Conservation (phyloP, 2,113 vertebrate species). For the Marcusenius ussheri region DNA sequence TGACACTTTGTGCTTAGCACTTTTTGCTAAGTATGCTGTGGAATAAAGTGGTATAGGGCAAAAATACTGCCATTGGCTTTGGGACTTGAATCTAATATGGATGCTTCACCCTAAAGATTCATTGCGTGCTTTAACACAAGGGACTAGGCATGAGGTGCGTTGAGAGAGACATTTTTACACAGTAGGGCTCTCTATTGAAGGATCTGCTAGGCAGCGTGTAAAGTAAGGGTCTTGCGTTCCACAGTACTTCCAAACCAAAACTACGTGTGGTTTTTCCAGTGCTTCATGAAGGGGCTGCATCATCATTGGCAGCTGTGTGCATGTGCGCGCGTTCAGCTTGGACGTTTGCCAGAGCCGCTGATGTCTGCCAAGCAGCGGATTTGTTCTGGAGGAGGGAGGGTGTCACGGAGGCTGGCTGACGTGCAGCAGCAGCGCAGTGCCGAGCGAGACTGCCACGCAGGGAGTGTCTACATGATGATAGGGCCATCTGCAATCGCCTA, state of each 20-base stretch:
- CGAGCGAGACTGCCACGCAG: not conserved
- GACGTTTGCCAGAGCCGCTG: not conserved
- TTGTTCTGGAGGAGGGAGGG: not conserved
- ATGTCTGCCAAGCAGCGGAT: not conserved
- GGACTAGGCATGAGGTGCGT: not conserved
- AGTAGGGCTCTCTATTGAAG: not conserved
- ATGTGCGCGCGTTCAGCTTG: not conserved
- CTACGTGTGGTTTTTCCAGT: not conserved
- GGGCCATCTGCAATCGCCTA: not conserved
- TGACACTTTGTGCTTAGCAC: not conserved
- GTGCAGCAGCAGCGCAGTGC: not conserved
- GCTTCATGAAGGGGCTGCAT: not conserved
- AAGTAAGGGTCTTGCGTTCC: not conserved
- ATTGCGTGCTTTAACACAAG: not conserved
- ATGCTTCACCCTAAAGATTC: not conserved
- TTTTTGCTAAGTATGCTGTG: not conserved
- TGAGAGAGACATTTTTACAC: not conserved
- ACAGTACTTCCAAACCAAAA: not conserved
- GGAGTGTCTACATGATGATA: not conserved
- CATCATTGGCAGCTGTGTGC: not conserved
- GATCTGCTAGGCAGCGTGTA: not conserved
- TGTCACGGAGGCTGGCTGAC: not conserved
- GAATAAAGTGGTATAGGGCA: not conserved
- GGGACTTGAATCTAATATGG: not conserved
- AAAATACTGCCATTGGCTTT: not conserved